These are phyloP conservation scores for Drosophila lacteicornis DNA, from an alignment of 1,140 invertebrate species.

Conservation along the genomic window DNA sequence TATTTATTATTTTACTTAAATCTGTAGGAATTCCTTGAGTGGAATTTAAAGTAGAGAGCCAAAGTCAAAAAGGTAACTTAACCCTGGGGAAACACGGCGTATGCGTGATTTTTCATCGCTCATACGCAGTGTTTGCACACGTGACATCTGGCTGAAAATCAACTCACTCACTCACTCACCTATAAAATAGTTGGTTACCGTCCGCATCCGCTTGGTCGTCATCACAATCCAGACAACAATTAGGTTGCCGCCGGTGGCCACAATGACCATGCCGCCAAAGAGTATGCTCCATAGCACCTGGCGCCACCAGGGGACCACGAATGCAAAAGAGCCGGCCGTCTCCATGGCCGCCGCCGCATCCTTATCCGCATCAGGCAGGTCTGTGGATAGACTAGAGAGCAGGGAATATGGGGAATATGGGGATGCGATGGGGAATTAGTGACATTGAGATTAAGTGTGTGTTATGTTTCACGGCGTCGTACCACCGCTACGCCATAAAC, in stretches of 20 bases:
- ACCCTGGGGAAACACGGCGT: constrained; percentile 27
- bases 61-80: constrained; percentile 1
- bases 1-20: neutral
- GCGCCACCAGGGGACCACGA: constrained; percentile 93
- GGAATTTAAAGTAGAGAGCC: neutral
- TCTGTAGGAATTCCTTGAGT: neutral
- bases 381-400: constrained; percentile 37
- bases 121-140: constrained; percentile 42
- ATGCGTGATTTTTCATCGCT: constrained; percentile 48
- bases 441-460: constrained; percentile 78
- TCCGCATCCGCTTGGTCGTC: constrained; percentile 96
- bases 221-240: constrained; percentile 98
- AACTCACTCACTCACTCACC: constrained; percentile 85
- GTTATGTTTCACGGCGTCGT: constrained; percentile 49
- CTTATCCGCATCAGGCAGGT: constrained; percentile 29
- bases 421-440: constrained; percentile 66
- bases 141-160: neutral
- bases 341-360: constrained; percentile 51
- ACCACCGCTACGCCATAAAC: constrained; percentile 28
- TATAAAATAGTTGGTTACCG: constrained; percentile 98
- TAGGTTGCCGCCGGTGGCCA: constrained; percentile 96
- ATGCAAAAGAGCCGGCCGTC: constrained; percentile 83
- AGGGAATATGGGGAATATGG: neutral
- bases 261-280: constrained; percentile 94
- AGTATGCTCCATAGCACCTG: constrained; percentile 93